Percentiles rank a stretch among this genome's conserved stretches.
Conservation (phyloP, 2,888 invertebrate species). For the Malachius bipustulatus region DNA sequence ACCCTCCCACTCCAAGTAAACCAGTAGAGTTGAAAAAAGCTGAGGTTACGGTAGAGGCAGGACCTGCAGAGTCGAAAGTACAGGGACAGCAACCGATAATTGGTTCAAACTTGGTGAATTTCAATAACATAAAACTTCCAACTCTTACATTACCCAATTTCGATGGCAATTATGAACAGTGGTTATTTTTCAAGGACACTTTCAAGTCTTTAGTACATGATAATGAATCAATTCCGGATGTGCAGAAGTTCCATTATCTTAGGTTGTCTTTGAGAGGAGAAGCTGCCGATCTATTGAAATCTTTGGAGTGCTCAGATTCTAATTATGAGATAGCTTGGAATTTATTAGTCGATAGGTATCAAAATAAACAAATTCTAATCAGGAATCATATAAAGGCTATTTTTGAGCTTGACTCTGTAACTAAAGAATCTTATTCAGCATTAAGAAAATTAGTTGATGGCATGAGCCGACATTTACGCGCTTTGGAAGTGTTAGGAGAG, state of each 20-base stretch:
- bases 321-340: constrained; percentile 9
- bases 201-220: constrained; percentile 5
- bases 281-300: constrained; percentile 4
- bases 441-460: constrained; percentile 7
- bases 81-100: no score
- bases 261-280: constrained; percentile 5
- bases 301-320: constrained; percentile 3
- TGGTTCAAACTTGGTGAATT: no score
- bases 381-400: constrained; percentile 6
- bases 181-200: constrained; percentile 4
- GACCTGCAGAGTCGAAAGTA: no score
- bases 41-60: no score
- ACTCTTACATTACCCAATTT: constrained; percentile 3
- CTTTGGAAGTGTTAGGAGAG: constrained; percentile 4
- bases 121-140: constrained; percentile 8
- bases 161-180: constrained; percentile 1
- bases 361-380: constrained; percentile 5
- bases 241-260: constrained; percentile 8
- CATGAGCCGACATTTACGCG: neutral
- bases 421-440: neutral
- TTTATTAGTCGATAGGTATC: constrained; percentile 4
- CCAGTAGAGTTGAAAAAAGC: no score
- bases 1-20: no score
- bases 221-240: neutral
- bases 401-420: constrained; percentile 1